A percentile compares a stretch with the other conserved stretches of the same genome.
phyloP scores from a whole-genome alignment of 2,888 invertebrate genomes.

The Euplexia lucipara region DNA sequence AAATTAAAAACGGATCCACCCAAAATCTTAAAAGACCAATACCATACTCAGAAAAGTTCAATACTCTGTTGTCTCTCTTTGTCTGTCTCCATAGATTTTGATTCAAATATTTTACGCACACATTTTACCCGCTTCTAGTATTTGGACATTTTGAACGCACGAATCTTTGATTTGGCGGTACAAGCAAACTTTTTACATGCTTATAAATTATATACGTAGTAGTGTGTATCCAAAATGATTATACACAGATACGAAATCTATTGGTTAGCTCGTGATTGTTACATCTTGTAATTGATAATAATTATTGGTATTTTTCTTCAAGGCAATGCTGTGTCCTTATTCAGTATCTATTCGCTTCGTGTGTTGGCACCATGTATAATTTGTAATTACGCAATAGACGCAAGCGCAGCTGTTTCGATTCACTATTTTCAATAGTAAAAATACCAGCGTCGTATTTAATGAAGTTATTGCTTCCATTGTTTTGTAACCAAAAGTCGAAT shows the following conservation, averaged over 20 bases:
- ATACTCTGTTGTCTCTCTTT: too few relatives aligned
- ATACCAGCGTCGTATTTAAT: conserved; percentile 42
- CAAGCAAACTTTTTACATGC: conserved; percentile 38
- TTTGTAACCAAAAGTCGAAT: conserved; percentile 45
- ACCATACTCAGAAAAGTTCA: too few relatives aligned
- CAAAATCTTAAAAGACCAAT: too few relatives aligned
- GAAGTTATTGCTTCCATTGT: conserved; percentile 48
- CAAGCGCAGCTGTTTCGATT: conserved; percentile 46
- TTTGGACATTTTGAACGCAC: conserved; percentile 48
- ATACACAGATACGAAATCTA: conserved; percentile 48
- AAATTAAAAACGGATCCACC: too few relatives aligned
- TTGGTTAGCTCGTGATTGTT: conserved; percentile 67
- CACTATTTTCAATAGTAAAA: conserved; percentile 35
- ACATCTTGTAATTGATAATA: conserved; percentile 71
- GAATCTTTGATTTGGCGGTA: conserved; percentile 31
- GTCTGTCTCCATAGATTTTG: not conserved
- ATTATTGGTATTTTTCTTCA: conserved; percentile 74
- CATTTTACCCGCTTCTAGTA: conserved; percentile 24
- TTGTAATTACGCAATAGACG: conserved; percentile 66
- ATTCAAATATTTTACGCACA: not conserved
- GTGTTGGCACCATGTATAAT: conserved; percentile 68
- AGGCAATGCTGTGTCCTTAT: conserved; percentile 75
- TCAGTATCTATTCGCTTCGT: conserved; percentile 65
- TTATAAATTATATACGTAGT: conserved; percentile 30
- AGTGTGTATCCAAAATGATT: conserved; percentile 46